These are phyloP conservation scores for Poecilobothrus nobilitatus DNA, from an alignment of 2,888 invertebrate genomes.

Conservation along the genomic window DNA sequence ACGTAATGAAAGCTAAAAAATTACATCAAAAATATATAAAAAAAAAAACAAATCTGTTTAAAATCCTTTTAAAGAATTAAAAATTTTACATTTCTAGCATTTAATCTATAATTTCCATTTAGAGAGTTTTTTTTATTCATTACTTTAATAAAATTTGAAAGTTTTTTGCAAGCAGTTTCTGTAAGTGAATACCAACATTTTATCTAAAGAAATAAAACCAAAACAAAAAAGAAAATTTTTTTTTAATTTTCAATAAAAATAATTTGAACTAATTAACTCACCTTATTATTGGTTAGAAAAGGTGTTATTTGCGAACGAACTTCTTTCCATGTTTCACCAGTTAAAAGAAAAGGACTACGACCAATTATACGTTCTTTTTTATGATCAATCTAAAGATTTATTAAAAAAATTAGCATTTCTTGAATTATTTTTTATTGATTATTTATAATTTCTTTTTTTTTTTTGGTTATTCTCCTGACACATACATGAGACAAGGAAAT, in stretches of 20 bases:
- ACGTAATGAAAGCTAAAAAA: constrained; percentile 30
- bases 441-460: too few relatives aligned
- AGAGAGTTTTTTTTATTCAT: constrained; percentile 29
- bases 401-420: too few relatives aligned
- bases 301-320: constrained; percentile 46
- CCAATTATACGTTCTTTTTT: constrained; percentile 44
- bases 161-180: constrained; percentile 38
- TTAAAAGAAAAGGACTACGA: constrained; percentile 45
- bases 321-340: constrained; percentile 46
- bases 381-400: constrained; percentile 35
- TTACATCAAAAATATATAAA: neutral
- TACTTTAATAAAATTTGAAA: constrained; percentile 41
- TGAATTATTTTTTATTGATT: too few relatives aligned
- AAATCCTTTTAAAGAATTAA: neutral
- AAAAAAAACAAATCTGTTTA: neutral
- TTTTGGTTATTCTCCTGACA: too few relatives aligned
- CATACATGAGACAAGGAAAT: too few relatives aligned
- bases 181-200: constrained; percentile 47
- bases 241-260: neutral
- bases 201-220: constrained; percentile 26
- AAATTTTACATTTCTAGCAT: constrained; percentile 28
- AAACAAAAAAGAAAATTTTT: neutral
- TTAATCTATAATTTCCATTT: constrained; percentile 42
- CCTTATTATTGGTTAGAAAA: constrained; percentile 39
- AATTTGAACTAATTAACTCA: too few relatives aligned